Percentiles rank a stretch among this genome's conserved stretches.
phyloP scores from a whole-genome alignment of 2,888 invertebrate genomes.

The Crematogaster levior region DNA sequence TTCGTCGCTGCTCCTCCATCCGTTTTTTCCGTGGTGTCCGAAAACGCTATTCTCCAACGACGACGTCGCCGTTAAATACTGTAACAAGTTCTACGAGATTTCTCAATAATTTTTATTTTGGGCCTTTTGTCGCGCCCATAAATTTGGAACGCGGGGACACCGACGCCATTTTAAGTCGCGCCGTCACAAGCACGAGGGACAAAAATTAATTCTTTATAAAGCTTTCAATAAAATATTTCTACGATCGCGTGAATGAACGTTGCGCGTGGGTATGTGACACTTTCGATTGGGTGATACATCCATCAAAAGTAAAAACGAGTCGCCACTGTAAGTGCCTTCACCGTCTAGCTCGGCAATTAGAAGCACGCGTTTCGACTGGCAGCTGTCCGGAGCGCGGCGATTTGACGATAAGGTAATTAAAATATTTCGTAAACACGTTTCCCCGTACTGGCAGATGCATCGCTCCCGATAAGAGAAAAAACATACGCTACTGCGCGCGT shows the following conservation, averaged over 20 bases:
- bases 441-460: slow-evolving; percentile 78
- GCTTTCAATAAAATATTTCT: not conserved
- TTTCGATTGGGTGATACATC: slow-evolving; percentile 20
- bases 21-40: not conserved
- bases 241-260: slow-evolving; percentile 2
- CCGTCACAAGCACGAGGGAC: too few species aligned
- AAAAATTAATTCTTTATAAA: not conserved
- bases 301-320: not conserved
- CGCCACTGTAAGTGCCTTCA: slow-evolving; percentile 8
- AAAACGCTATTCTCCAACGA: not conserved
- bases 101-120: not conserved
- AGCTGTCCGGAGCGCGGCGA: slow-evolving; percentile 80
- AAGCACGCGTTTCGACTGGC: slow-evolving; percentile 81
- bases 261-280: slow-evolving; percentile 7
- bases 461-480: slow-evolving; percentile 72
- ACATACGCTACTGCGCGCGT: not conserved
- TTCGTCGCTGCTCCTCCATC: not conserved
- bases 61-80: not conserved
- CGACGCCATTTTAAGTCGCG: slow-evolving; percentile 20
- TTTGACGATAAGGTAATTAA: slow-evolving; percentile 85
- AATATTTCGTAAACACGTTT: slow-evolving; percentile 82
- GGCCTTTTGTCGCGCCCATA: not conserved
- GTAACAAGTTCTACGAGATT: too few species aligned
- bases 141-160: not conserved
- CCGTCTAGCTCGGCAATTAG: slow-evolving; percentile 80